Evolutionary conservation across 1,140 invertebrate species (phyloP).

Genomic region (Heterodera schachtii): DNA sequence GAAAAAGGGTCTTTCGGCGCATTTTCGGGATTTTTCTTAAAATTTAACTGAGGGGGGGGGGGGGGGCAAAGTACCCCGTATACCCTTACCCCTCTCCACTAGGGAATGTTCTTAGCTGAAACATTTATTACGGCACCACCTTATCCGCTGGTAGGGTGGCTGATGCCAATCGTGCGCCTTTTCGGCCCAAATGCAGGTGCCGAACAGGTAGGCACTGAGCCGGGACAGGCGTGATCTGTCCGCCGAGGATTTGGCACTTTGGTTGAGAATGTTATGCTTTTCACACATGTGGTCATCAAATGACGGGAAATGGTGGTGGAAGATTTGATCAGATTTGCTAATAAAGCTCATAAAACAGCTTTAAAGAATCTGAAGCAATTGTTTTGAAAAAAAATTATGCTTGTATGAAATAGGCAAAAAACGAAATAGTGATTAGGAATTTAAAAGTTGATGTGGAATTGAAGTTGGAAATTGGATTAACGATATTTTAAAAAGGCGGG

Average conservation of each 20-base stretch:
- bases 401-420: neutral
- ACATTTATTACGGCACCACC: neutral
- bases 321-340: neutral
- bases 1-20: no score
- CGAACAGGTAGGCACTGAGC: slow-evolving; percentile 11
- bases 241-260: neutral
- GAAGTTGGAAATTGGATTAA: no score
- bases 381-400: neutral
- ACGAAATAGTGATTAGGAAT: neutral
- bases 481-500: no score
- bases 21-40: no score
- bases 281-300: neutral
- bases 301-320: neutral
- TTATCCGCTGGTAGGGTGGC: neutral
- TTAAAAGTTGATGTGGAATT: no score
- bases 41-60: no score
- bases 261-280: neutral
- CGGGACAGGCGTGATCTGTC: neutral
- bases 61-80: no score
- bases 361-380: neutral
- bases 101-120: no score
- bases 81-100: no score
- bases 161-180: slow-evolving; percentile 7
- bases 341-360: neutral
- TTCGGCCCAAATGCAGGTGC: slow-evolving; percentile 11